phyloP scores from a whole-genome alignment of 1,140 invertebrate genomes.

The Probaryconus sp. region DNA sequence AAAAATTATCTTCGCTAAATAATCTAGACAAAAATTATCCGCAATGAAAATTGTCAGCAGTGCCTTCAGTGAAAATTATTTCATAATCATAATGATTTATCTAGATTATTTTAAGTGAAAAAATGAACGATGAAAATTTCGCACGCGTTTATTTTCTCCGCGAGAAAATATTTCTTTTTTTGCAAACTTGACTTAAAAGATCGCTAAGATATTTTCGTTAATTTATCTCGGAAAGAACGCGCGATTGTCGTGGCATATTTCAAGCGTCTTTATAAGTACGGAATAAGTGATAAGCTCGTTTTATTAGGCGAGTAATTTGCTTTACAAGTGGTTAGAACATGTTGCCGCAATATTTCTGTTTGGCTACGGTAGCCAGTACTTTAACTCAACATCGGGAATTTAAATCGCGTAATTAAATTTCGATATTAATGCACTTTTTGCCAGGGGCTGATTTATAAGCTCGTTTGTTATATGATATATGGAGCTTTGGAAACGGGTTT shows the following conservation, averaged over 20 bases:
- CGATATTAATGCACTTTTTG: constrained; percentile 58
- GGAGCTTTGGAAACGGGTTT: constrained; percentile 30
- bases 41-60: no score
- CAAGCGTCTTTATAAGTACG: constrained; percentile 18
- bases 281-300: constrained; percentile 38
- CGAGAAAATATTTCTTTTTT: no score
- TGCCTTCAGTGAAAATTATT: no score
- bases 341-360: constrained; percentile 16
- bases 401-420: constrained; percentile 55
- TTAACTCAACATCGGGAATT: constrained; percentile 36
- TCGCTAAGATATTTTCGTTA: constrained; percentile 17
- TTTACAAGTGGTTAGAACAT: constrained; percentile 26
- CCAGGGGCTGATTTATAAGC: constrained; percentile 50
- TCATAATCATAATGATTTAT: no score
- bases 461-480: constrained; percentile 32
- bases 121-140: no score
- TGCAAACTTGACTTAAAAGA: not conserved
- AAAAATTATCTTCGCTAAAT: no score
- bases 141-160: no score
- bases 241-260: constrained; percentile 19
- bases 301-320: constrained; percentile 37
- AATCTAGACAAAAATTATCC: no score
- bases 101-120: no score
- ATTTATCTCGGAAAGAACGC: constrained; percentile 25
- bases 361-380: constrained; percentile 16